Percentiles rank a stretch among this genome's conserved stretches.
Conservation (phyloP, 2,797 vertebrate species). For the Gouania willdenowi region DNA sequence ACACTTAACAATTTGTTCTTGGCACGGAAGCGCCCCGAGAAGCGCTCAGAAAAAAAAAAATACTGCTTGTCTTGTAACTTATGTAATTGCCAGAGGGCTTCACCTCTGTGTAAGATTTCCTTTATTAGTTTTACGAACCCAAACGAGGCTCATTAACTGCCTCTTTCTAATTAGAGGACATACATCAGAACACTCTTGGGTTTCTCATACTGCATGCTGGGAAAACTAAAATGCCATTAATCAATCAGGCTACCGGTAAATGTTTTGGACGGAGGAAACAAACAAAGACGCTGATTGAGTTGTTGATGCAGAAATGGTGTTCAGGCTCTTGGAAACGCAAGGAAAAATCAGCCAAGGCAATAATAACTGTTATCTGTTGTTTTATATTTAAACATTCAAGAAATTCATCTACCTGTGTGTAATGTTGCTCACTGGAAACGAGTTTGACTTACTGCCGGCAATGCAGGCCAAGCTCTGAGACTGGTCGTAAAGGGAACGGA, state of each 20-base stretch:
- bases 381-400: neutral
- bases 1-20: slow-evolving; percentile 62
- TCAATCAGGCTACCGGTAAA: slow-evolving; percentile 57
- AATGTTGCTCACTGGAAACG: too few species aligned
- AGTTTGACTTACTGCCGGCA: too few species aligned
- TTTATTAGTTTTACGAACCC: slow-evolving; percentile 72
- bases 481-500: too few species aligned
- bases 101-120: slow-evolving; percentile 63
- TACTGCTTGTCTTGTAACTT: slow-evolving; percentile 70
- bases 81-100: slow-evolving; percentile 71
- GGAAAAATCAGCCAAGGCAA: slow-evolving; percentile 21
- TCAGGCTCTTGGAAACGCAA: slow-evolving; percentile 8
- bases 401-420: slow-evolving; percentile 30
- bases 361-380: neutral
- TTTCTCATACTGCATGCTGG: slow-evolving; percentile 56
- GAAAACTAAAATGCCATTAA: slow-evolving; percentile 70
- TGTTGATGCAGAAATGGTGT: slow-evolving; percentile 27
- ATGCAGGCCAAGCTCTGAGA: too few species aligned
- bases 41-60: slow-evolving; percentile 39
- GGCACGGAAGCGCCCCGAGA: slow-evolving; percentile 25
- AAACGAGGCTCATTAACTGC: slow-evolving; percentile 70
- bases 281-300: slow-evolving; percentile 46
- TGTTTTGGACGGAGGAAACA: slow-evolving; percentile 51
- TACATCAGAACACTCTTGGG: slow-evolving; percentile 66
- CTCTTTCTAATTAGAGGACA: slow-evolving; percentile 71